Conservation (phyloP, 2,113 vertebrate genomes). For the Chiloscyllium plagiosum region DNA sequence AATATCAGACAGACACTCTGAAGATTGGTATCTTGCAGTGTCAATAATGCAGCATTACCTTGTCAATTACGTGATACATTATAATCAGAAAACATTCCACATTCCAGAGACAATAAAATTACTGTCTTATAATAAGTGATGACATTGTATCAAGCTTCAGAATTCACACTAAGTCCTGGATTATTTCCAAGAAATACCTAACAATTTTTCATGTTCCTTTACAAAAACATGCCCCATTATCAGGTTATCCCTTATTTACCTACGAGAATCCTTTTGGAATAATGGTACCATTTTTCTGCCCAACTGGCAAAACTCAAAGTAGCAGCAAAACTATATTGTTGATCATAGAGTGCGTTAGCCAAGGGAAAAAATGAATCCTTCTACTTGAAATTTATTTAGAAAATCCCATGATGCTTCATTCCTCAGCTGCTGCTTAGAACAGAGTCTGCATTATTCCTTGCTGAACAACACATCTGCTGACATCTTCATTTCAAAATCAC, state of each 20-base stretch:
- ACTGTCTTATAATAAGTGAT: neutral
- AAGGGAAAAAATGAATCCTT: neutral
- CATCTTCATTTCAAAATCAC: slow-evolving; percentile 27
- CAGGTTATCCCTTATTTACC: neutral
- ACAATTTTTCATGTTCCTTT: neutral
- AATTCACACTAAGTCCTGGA: neutral
- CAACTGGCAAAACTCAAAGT: neutral
- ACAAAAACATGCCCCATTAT: neutral
- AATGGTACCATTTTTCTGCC: neutral
- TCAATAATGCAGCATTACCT: neutral
- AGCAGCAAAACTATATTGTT: neutral
- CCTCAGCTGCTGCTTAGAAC: neutral
- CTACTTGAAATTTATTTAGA: slow-evolving; percentile 1
- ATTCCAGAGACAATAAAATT: neutral
- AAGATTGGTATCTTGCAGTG: neutral
- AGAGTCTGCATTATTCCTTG: neutral
- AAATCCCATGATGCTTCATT: neutral
- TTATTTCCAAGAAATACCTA: neutral
- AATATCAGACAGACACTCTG: neutral
- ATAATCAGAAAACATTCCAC: neutral
- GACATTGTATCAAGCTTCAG: neutral
- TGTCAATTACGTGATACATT: neutral
- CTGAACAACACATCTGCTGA: neutral
- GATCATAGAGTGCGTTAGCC: neutral
- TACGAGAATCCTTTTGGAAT: neutral